phyloP scores from a whole-genome alignment of 2,888 invertebrate species.

The Drosophila meridionalis region DNA sequence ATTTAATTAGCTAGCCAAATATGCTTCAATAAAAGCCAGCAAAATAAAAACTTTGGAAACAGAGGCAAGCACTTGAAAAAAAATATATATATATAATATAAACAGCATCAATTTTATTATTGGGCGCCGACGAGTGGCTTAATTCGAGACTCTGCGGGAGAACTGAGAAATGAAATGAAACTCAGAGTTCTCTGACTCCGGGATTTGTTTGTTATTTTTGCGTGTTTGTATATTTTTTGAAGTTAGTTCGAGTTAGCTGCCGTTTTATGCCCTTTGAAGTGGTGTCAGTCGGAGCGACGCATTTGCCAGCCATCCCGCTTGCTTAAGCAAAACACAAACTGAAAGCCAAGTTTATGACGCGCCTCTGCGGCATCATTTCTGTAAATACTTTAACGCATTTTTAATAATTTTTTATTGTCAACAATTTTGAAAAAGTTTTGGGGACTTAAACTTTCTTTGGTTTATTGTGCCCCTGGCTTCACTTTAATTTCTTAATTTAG shows the following conservation, averaged over 20 bases:
- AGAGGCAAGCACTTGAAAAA: constrained; percentile 46
- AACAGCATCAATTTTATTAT: constrained; percentile 66
- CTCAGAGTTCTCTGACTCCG: background rate
- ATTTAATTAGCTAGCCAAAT: constrained; percentile 69
- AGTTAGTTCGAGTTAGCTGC: constrained; percentile 32
- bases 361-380: constrained; percentile 62
- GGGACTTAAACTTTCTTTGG: constrained; percentile 11
- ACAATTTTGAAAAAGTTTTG: constrained; percentile 49
- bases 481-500: constrained; percentile 41
- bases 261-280: constrained; percentile 77
- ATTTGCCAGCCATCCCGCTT: constrained; percentile 27
- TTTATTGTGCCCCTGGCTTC: constrained; percentile 16
- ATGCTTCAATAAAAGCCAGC: constrained; percentile 40
- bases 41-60: constrained; percentile 34
- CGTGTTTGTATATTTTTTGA: constrained; percentile 21
- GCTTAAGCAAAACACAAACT: constrained; percentile 39
- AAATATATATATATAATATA: constrained; percentile 26
- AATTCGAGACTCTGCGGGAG: constrained; percentile 20
- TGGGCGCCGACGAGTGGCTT: constrained; percentile 45
- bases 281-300: constrained; percentile 15
- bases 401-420: constrained; percentile 66
- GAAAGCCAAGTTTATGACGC: constrained; percentile 49
- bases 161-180: constrained; percentile 1
- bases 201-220: constrained; percentile 53
- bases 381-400: constrained; percentile 72